Base-by-base conservation (phyloP, 1,140 invertebrate species). In the Caenorhabditis inopinata region DNA sequence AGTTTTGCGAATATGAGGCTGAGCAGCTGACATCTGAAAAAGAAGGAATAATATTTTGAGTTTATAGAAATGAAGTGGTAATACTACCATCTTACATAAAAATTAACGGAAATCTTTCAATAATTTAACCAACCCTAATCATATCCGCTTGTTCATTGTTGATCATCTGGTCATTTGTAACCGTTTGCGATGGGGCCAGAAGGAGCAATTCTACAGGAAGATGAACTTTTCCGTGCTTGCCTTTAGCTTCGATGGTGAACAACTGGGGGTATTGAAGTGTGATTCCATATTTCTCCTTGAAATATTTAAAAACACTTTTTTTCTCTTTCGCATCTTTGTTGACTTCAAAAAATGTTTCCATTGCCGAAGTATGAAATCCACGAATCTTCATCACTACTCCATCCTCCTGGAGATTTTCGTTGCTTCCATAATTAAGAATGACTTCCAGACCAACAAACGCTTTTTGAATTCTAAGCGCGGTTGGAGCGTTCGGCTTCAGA, bases 111-210 rank as follows among this genome's bases (percentile, higher is more conserved):
- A n/a, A n/a, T n/a, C n/a, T n/a, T n/a, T n/a, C n/a, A n/a, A n/a
- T n/a, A n/a, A n/a, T 9, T 16, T 4, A 5, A 58, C 23, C 21
- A 9, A 68, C 58, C 32, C 38, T 68, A 21, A 68, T 68, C 58
- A 68, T 68, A 21, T 68, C 58, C 11, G 58, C 58, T 21, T 68
- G 58, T 32, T 68, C 58, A 16, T 68, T 68, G 32, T 68, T 68
- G 58, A 68, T 68, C 58, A 68, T 68, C 12, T 68, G 58, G 12
- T 68, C 58, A 21, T 68, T 68, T 2, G 58, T 68, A 18, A 68
- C 58, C 5, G 58, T 68, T 21, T 68, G 58, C 2, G 12, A n/a
- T 2, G 58, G 32, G 12, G 29, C 35, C 0, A 68, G n/a, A 18
- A 68, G 25, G n/a, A 68, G 58, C 35, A 68, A 7, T 42, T 68